A percentile compares a stretch with the other conserved stretches of the same genome.
These are phyloP conservation scores for Hylomyscus alleni DNA, from an alignment of 2,797 vertebrate genomes.

Conservation along the genomic window DNA sequence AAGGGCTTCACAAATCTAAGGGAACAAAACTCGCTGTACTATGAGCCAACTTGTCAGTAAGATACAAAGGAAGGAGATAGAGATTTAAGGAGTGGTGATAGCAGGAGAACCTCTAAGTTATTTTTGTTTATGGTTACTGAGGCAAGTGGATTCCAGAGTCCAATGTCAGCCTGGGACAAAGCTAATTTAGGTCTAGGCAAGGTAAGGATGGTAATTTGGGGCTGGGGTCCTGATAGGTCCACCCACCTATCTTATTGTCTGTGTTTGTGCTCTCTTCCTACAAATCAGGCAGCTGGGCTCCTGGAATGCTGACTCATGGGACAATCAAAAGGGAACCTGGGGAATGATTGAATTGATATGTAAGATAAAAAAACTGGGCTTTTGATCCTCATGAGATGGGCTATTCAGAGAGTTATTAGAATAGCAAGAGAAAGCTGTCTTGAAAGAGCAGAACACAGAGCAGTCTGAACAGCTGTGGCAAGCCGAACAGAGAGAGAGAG, in stretches of 20 bases:
- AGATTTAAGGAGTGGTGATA: not conserved
- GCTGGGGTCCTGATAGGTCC: not conserved
- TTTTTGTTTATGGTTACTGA: not conserved
- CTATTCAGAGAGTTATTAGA: not conserved
- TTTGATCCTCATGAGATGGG: not conserved
- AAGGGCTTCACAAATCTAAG: not conserved
- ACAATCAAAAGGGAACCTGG: not conserved
- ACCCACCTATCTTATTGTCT: not conserved
- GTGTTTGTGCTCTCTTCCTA: not conserved
- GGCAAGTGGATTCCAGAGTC: not conserved
- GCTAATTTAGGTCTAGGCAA: not conserved
- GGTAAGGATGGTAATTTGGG: not conserved
- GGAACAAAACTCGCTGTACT: not conserved
- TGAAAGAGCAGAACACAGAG: not conserved
- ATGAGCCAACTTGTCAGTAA: not conserved
- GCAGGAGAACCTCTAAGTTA: not conserved
- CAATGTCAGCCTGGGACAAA: not conserved
- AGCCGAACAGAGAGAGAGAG: not conserved
- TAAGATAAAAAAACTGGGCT: not conserved
- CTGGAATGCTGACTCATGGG: not conserved
- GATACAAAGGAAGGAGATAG: not conserved
- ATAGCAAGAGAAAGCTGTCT: not conserved
- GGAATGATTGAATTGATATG: not conserved
- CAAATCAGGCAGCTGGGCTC: not conserved
- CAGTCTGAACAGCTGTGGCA: not conserved